Evolutionary conservation across 2,888 invertebrate genomes (phyloP), one percentile per base, ranked within the genome.

Genomic region (Chymomyza amoena): DNA sequence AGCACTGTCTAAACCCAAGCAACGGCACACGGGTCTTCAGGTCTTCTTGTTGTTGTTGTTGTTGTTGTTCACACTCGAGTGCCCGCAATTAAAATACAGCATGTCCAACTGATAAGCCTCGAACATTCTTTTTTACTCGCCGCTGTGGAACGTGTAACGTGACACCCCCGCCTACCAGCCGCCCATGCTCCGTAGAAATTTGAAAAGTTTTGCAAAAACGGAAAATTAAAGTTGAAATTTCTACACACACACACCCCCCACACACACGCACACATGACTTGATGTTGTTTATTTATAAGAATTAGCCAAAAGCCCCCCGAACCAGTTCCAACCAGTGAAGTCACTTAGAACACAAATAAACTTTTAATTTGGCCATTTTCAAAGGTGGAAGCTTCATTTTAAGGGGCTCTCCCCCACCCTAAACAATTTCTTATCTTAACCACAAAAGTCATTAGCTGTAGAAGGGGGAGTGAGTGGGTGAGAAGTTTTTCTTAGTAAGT

Each of bases 41-140:
- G 68, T 59, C 15, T 32, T 28, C 15, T 66, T 64, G 63, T 57
- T 52, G 66, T 50, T 20, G 61, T 50, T 45, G 3, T 69, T 69
- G 77, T 63, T 78, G 78, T 66, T 73, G 75, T 82, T 85, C 75
- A 82, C 85, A 85, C 89, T 87, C 79, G 89, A 87, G 85, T 88
- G 85, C 85, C 66, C 84, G 68, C 89, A 85, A 85, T 85, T 85
- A 85, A 85, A 85, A 88, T 88, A 85, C 85, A 87, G 81, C 87
- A 77, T 87, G 85, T 82, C 89, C 85, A 85, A 85, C 89, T 85
- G 85, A 85, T 85, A 85, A 85, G 85, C 82, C 78, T 85, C 86
- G 80, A 84, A 86, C 84, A 81, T 78, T 83, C 83, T 83, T 86
- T 18, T 83, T 77, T 80, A 69, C 70, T 77, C 60, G 71, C 61